Conservation (phyloP, 2,797 vertebrate species). For the Oreonectes daqikongensis region DNA sequence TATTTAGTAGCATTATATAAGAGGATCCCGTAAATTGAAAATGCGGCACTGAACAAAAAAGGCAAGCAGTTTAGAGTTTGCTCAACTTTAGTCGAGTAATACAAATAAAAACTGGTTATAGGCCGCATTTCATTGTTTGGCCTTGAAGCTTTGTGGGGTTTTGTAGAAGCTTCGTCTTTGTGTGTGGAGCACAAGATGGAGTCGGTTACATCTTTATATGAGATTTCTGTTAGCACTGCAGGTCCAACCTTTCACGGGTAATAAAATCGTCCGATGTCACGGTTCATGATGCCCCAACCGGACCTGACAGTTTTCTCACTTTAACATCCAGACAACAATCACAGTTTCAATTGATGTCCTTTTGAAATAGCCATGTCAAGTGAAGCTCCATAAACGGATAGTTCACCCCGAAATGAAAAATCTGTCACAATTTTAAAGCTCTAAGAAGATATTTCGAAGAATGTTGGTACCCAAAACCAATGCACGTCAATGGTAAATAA, state of each 20-base stretch:
- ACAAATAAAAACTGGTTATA: not conserved
- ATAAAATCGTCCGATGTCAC: conserved; percentile 7
- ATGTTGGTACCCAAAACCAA: no score
- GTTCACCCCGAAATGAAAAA: no score
- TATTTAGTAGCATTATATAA: conserved; percentile 51
- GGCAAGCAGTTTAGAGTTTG: conserved; percentile 1
- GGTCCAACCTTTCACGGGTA: conserved; percentile 1
- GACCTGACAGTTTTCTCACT: not conserved
- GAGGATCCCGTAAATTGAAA: conserved; percentile 25
- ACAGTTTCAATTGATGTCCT: not conserved
- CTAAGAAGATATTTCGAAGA: no score
- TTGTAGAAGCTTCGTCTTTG: not conserved
- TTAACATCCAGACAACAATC: conserved; percentile 7
- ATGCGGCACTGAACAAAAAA: not conserved
- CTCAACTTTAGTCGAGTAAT: conserved; percentile 16
- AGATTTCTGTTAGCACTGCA: not conserved
- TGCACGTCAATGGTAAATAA: no score
- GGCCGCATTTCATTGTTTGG: not conserved
- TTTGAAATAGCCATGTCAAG: not conserved
- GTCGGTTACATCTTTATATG: not conserved
- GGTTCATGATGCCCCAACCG: not conserved
- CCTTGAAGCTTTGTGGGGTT: not conserved
- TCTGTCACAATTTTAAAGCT: no score
- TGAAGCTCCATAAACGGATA: conserved; percentile 3
- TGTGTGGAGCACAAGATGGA: not conserved